phyloP scores from a whole-genome alignment of 1,140 invertebrate genomes.

The Oppia nitens region DNA sequence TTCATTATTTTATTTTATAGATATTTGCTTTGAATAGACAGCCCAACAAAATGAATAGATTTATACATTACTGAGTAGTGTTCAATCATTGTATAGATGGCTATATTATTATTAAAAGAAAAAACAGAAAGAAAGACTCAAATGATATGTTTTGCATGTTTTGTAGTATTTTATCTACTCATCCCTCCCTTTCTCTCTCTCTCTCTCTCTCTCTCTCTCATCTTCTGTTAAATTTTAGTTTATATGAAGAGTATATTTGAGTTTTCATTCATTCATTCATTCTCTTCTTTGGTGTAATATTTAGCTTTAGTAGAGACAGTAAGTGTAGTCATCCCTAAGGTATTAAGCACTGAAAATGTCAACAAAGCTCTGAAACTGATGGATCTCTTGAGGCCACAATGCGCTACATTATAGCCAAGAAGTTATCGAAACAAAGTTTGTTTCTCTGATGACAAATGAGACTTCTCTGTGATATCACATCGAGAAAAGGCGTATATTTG shows the following conservation, averaged over 20 bases:
- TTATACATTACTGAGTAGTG: too few relatives aligned
- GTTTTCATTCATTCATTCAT: background rate
- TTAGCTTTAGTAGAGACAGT: too few relatives aligned
- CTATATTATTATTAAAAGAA: too few relatives aligned
- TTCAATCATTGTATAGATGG: too few relatives aligned
- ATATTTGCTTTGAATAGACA: too few relatives aligned
- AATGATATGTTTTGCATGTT: too few relatives aligned
- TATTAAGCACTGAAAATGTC: background rate
- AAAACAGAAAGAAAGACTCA: too few relatives aligned
- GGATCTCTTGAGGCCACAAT: background rate
- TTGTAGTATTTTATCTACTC: too few relatives aligned
- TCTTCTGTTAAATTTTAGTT: background rate
- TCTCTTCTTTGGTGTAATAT: background rate
- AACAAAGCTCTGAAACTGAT: background rate
- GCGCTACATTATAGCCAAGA: background rate
- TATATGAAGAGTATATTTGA: background rate
- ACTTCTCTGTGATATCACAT: background rate
- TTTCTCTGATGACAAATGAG: background rate
- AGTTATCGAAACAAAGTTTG: background rate
- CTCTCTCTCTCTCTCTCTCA: background rate
- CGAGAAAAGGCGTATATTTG: background rate
- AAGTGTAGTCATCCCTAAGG: background rate
- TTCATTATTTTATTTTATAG: too few relatives aligned
- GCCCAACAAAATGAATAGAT: too few relatives aligned
- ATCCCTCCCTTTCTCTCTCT: background rate